Base-by-base conservation (phyloP, 2,113 vertebrate genomes). In the Actenoides hombroni region DNA sequence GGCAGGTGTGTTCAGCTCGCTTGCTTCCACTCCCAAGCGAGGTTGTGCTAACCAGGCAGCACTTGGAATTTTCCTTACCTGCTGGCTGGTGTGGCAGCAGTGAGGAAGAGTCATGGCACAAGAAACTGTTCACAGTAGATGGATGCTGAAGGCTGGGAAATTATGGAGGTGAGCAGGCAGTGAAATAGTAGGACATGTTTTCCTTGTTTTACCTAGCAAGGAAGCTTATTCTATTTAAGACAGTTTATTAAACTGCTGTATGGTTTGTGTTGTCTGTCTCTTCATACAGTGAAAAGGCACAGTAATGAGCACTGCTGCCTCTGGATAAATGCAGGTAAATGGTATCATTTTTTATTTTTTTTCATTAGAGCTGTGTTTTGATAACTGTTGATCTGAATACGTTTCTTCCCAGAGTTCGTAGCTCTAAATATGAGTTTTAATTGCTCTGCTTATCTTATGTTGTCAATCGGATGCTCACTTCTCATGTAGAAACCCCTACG, bases 41-140 rank as follows among this genome's bases (percentile, higher is more conserved):
- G 88, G 83, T 74, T 68, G 5, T 15, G 85, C 94, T 94, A 94
- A 73, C 93, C 95, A 46, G 26, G 90, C 71, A 26, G 37, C n/a
- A 0, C 85, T 93, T 68, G 20, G 82, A 80, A 3, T 83, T 74
- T 63, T 17, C 87, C 75, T 54, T 13, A 63, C 85, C 75, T 63
- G 79, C 95, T 83, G 91, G 65, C 76, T 59, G 78, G 11, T 31
- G 90, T 1, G 19, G 49, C 29, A 44, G 69, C 60, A 33, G 74
- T 5, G 37, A 61, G 70, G 69, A 49, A 63, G 67, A 87, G 44
- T 33, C 42, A 0, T 44, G 31, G 16, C 51, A 6, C 31, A 19
- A 69, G 87, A 48, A 86, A 1, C 19, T 9, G 10, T 12, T 84
- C 25, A 6, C 20, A 4, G 53, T 11, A 7, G 49, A 23, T 39